These are phyloP conservation scores for Marcusenius ussheri DNA, from an alignment of 2,113 vertebrate species.

Conservation along the genomic window DNA sequence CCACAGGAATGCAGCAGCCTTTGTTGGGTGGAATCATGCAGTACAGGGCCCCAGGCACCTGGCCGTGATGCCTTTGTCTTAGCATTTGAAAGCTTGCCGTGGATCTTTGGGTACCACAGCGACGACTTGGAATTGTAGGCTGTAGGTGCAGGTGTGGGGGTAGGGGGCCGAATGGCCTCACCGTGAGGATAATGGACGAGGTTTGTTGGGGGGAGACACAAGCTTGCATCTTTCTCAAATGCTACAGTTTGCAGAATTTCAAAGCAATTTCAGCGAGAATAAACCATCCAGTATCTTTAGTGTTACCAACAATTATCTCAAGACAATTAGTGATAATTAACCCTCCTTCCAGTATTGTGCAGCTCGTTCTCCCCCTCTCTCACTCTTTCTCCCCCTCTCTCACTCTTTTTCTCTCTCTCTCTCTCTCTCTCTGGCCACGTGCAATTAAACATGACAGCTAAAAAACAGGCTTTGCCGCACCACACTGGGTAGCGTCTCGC, in stretches of 20 bases:
- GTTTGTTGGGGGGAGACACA: not conserved
- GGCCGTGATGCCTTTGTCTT: not conserved
- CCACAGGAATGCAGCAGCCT: not conserved
- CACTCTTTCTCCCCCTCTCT: conserved; percentile 18
- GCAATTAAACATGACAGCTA: conserved; percentile 24
- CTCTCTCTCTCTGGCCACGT: conserved; percentile 28
- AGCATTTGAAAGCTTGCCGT: not conserved
- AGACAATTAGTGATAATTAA: conserved; percentile 42
- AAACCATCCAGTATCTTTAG: conserved; percentile 45
- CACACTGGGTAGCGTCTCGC: not conserved
- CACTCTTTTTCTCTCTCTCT: not conserved
- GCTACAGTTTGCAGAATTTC: conserved; percentile 14
- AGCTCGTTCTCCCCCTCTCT: conserved; percentile 32
- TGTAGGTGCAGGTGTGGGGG: not conserved
- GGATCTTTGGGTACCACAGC: not conserved
- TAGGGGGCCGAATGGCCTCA: not conserved
- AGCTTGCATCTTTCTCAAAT: not conserved
- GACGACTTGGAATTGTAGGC: not conserved
- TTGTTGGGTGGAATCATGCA: not conserved
- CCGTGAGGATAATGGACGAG: not conserved
- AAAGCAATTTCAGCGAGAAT: conserved; percentile 46
- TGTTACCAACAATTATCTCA: conserved; percentile 45
- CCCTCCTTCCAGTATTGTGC: conserved; percentile 34
- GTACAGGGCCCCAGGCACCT: not conserved
- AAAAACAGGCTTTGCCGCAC: not conserved